Conservation (phyloP, 2,113 vertebrate genomes). For the Chauna torquata region DNA sequence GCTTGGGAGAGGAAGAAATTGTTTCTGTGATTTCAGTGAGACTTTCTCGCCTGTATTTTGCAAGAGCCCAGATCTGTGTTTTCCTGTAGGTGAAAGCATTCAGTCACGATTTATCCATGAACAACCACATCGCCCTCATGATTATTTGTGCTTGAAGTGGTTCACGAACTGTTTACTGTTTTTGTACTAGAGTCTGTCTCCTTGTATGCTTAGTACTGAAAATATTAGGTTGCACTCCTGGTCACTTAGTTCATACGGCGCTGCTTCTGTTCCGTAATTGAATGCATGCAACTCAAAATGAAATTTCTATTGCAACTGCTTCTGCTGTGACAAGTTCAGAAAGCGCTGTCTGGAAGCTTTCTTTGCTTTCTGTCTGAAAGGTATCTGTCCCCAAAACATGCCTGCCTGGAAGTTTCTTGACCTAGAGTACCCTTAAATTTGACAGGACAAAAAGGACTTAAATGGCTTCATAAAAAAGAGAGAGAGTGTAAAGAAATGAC, state of each 20-base stretch:
- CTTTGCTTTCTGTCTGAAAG: background rate
- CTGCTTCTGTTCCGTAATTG: background rate
- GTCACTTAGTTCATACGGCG: background rate
- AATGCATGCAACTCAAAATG: background rate
- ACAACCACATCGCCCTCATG: background rate
- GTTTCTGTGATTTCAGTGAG: background rate
- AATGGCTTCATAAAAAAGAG: background rate
- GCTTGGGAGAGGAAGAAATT: background rate
- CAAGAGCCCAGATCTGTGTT: background rate
- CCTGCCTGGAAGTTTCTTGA: background rate
- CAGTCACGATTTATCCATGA: background rate
- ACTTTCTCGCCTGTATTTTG: background rate
- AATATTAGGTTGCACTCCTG: background rate
- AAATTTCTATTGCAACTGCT: background rate
- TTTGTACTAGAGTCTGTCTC: background rate
- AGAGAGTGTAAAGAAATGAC: background rate
- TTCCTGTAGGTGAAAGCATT: background rate
- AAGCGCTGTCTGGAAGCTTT: background rate
- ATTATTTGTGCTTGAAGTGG: background rate
- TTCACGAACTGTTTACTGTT: background rate
- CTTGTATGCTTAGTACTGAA: background rate
- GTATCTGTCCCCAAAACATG: background rate
- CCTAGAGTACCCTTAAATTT: background rate
- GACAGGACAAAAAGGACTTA: background rate
- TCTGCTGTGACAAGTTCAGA: slow-evolving; percentile 20